Percentiles rank a stretch among this genome's conserved stretches.
phyloP scores from a whole-genome alignment of 2,113 vertebrate species.

The Cisticola juncidis region DNA sequence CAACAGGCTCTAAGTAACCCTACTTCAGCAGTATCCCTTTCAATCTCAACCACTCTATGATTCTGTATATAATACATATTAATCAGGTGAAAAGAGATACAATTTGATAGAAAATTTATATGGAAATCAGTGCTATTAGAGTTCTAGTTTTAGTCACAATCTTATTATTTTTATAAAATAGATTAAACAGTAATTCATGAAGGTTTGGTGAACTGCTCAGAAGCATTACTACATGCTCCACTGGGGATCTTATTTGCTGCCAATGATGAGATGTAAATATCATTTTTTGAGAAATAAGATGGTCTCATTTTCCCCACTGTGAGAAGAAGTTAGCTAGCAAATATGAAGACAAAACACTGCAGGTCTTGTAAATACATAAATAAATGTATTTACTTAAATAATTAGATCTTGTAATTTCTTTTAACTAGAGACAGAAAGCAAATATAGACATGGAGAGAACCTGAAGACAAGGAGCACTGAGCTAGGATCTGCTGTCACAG shows the following conservation, averaged over 20 bases:
- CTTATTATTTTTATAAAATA: background rate
- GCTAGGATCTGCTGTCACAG: slow-evolving; percentile 21
- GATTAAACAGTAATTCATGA: background rate
- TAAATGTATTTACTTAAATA: background rate
- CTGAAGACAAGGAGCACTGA: slow-evolving; percentile 41
- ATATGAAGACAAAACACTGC: background rate
- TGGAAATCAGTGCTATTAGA: background rate
- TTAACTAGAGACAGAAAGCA: slow-evolving; percentile 16
- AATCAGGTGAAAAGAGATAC: background rate
- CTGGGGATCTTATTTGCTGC: background rate
- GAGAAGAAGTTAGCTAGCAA: background rate
- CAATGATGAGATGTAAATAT: background rate
- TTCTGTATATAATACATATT: background rate
- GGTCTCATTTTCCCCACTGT: background rate
- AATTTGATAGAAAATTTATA: background rate
- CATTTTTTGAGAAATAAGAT: background rate
- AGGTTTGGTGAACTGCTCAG: background rate
- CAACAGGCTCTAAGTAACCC: background rate
- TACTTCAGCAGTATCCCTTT: background rate
- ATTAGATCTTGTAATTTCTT: background rate
- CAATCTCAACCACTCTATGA: background rate
- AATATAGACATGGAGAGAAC: slow-evolving; percentile 56
- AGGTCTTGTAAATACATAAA: background rate
- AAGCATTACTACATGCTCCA: background rate
- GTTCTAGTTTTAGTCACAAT: background rate